These are phyloP conservation scores for Coturnix japonica DNA, from an alignment of 2,113 vertebrate species.

Conservation along the genomic window DNA sequence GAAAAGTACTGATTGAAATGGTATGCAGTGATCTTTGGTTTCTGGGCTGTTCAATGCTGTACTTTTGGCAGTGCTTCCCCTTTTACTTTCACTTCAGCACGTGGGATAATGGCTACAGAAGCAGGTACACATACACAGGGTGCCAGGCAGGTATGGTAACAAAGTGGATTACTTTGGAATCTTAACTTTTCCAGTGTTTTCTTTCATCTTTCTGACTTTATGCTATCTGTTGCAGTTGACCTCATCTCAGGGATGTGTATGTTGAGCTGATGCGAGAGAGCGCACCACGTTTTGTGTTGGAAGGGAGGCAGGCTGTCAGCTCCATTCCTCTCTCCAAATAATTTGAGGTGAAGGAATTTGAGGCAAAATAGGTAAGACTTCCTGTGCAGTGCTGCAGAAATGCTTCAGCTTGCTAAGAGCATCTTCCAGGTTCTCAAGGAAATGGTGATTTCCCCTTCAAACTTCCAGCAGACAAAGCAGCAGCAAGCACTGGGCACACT, in stretches of 20 bases:
- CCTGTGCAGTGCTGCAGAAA: background rate
- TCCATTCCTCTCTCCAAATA: background rate
- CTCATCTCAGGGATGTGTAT: background rate
- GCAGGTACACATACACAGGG: rapidly evolving
- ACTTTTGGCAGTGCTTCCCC: background rate
- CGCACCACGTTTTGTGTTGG: background rate
- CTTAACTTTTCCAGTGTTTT: background rate
- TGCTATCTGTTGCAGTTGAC: background rate
- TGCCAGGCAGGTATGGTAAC: background rate
- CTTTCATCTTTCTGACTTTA: background rate
- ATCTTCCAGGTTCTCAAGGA: background rate
- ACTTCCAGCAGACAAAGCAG: background rate
- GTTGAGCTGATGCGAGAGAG: background rate
- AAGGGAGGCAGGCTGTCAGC: background rate
- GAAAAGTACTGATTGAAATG: background rate
- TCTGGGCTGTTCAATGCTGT: background rate
- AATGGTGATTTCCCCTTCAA: background rate
- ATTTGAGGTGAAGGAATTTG: background rate
- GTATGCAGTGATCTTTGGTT: background rate
- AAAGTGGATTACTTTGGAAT: background rate
- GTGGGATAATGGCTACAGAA: background rate
- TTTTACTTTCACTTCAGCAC: background rate
- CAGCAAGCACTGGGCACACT: background rate
- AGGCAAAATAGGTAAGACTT: background rate
- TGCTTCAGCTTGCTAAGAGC: background rate